A percentile compares a stretch with the other conserved stretches of the same genome.
These are phyloP conservation scores for Camponotus pennsylvanicus DNA, from an alignment of 1,140 invertebrate species.

Conservation along the genomic window DNA sequence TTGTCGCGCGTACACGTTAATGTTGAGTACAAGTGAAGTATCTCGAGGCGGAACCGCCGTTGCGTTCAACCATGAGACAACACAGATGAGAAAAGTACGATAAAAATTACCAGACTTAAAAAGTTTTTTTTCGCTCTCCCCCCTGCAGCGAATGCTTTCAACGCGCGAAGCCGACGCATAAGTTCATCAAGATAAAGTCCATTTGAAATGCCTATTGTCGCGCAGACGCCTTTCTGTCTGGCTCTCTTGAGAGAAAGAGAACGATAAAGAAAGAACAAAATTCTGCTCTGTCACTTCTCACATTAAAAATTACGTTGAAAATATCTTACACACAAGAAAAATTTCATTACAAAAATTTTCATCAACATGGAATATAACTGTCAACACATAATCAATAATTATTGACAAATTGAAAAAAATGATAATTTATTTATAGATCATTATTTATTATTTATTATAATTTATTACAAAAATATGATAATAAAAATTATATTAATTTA, in stretches of 20 bases:
- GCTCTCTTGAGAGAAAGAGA: background rate
- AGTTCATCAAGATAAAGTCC: slow-evolving; percentile 51
- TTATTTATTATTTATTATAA: background rate
- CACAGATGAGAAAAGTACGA: slow-evolving; percentile 11
- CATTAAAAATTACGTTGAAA: background rate
- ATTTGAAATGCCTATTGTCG: slow-evolving; percentile 41
- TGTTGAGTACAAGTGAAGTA: background rate
- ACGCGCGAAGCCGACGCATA: background rate
- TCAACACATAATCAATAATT: background rate
- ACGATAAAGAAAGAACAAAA: background rate
- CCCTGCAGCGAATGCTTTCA: slow-evolving; percentile 43
- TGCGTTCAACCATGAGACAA: background rate
- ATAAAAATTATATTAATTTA: background rate
- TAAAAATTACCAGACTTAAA: slow-evolving; percentile 59
- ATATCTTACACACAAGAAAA: background rate
- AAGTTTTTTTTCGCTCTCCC: slow-evolving; percentile 31
- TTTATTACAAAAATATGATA: background rate
- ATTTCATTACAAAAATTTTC: background rate
- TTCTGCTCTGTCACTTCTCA: background rate
- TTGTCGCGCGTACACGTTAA: slow-evolving; percentile 8
- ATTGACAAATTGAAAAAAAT: background rate
- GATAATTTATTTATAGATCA: background rate
- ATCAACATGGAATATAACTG: background rate
- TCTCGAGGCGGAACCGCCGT: background rate
- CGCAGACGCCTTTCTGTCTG: background rate